Conservation (phyloP, 2,797 vertebrate species). For the Pterois miles region DNA sequence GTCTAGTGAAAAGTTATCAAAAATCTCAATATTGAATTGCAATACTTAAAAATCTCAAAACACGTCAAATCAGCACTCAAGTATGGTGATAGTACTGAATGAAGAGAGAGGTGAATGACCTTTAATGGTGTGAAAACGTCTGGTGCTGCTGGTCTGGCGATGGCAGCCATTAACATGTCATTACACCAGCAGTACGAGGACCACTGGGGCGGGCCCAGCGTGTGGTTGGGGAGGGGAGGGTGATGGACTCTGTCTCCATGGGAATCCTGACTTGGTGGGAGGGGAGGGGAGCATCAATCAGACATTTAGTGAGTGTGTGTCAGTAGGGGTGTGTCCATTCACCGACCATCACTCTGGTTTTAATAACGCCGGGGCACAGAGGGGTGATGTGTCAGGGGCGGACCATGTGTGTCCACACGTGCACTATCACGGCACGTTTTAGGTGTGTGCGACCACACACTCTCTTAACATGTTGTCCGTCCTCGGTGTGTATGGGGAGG, state of each 20-base stretch:
- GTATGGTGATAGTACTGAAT: no score
- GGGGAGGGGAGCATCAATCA: slow-evolving; percentile 58
- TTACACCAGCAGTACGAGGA: slow-evolving; percentile 42
- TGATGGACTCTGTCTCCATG: slow-evolving; percentile 64
- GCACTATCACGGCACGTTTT: neutral
- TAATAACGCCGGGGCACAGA: slow-evolving; percentile 69
- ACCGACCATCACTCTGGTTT: slow-evolving; percentile 70
- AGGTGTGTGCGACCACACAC: neutral
- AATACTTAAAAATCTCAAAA: no score
- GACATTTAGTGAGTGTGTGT: slow-evolving; percentile 7
- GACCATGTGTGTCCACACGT: neutral
- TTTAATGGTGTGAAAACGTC: slow-evolving; percentile 2
- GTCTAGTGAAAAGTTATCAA: no score
- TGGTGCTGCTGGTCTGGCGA: slow-evolving; percentile 24
- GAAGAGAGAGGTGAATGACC: neutral
- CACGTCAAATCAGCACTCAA: no score
- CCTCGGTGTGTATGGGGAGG: neutral
- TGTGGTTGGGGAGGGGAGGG: slow-evolving; percentile 11
- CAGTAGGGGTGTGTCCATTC: slow-evolving; percentile 33
- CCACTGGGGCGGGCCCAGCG: slow-evolving; percentile 6
- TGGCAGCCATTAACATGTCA: slow-evolving; percentile 63
- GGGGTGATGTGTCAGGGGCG: slow-evolving; percentile 56
- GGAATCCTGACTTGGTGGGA: slow-evolving; percentile 50
- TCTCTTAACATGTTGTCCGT: slow-evolving; percentile 13
- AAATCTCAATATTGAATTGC: no score